Conservation (phyloP, 2,888 invertebrate species). For the Drosophila merina region DNA sequence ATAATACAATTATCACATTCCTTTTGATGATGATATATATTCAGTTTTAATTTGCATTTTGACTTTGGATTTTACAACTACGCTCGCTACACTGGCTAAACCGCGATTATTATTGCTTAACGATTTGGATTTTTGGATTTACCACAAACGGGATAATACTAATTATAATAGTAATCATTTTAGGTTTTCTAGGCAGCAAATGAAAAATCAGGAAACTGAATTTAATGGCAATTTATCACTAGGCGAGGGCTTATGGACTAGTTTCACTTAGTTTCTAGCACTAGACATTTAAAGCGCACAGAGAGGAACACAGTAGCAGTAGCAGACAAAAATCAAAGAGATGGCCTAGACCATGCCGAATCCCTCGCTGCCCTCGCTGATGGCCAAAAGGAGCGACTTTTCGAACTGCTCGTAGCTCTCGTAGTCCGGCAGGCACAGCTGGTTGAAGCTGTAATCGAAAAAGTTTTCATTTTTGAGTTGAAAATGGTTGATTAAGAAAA, state of each 20-base stretch:
- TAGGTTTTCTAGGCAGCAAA: conserved; percentile 14
- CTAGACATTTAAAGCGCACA: conserved; percentile 55
- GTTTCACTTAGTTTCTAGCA: conserved; percentile 38
- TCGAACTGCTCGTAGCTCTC: conserved; percentile 97
- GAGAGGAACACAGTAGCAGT: conserved; percentile 68
- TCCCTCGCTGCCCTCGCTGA: conserved; percentile 97
- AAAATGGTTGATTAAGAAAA: background rate
- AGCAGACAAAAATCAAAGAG: conserved; percentile 42
- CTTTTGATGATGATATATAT: conserved; percentile 76
- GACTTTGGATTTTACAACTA: conserved; percentile 46
- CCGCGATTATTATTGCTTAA: conserved; percentile 45
- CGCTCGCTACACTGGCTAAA: conserved; percentile 35
- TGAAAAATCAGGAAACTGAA: conserved; percentile 20
- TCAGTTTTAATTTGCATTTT: conserved; percentile 59
- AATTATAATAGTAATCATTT: background rate
- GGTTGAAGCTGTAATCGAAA: conserved; percentile 91
- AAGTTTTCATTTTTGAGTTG: conserved; percentile 17
- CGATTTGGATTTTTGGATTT: conserved; percentile 29
- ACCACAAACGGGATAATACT: conserved; percentile 30
- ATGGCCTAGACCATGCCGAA: conserved; percentile 87
- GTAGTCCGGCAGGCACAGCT: conserved; percentile 97
- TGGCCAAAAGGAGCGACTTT: conserved; percentile 93
- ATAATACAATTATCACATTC: conserved; percentile 80
- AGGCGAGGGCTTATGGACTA: conserved; percentile 44
- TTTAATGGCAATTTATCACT: conserved; percentile 33